phyloP scores from a whole-genome alignment of 2,113 vertebrate genomes.

The Eudyptes chrysolophus region DNA sequence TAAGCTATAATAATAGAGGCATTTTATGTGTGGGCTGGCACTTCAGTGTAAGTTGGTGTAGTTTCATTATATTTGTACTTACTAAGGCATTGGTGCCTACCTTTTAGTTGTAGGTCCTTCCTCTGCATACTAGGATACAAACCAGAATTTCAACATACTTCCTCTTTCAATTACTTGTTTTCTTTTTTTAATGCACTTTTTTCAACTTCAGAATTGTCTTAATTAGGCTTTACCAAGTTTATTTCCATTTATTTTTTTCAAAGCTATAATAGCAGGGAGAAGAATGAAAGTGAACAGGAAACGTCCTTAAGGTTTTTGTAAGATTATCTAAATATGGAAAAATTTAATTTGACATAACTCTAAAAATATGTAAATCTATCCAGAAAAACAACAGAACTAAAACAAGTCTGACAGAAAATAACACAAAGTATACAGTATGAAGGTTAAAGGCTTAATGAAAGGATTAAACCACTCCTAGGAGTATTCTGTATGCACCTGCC shows the following conservation, averaged over 20 bases:
- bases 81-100: not conserved
- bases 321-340: not conserved
- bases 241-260: not conserved
- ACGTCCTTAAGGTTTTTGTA: not conserved
- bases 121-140: not conserved
- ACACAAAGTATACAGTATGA: not conserved
- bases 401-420: not conserved
- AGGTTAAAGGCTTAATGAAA: not conserved
- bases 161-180: not conserved
- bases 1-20: constrained; percentile 14
- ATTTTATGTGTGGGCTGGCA: not conserved
- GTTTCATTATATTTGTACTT: constrained; percentile 6
- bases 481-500: not conserved
- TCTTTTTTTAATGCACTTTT: not conserved
- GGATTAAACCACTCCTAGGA: not conserved
- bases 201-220: not conserved
- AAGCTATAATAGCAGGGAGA: not conserved
- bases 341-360: not conserved
- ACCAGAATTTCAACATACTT: not conserved
- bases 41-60: not conserved
- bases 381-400: not conserved
- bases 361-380: not conserved
- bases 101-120: not conserved
- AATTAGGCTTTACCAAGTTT: not conserved
- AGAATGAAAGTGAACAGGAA: not conserved